phyloP scores from a whole-genome alignment of 2,797 vertebrate genomes.

The Naso thynnoides region DNA sequence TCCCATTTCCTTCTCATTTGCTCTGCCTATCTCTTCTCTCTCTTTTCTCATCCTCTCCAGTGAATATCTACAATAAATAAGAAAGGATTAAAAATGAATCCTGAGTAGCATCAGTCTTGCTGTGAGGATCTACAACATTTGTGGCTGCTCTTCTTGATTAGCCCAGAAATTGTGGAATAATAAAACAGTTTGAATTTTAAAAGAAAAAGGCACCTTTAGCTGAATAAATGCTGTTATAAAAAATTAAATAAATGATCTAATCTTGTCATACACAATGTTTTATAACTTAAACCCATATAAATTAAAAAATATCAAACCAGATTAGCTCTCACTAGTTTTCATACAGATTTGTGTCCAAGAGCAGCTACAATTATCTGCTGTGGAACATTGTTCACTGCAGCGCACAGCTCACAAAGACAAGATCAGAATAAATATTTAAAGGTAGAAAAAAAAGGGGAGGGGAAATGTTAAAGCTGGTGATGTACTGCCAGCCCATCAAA shows the following conservation, averaged over 20 bases:
- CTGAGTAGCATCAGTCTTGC: slow-evolving; percentile 72
- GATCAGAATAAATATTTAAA: neutral
- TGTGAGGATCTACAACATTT: slow-evolving; percentile 56
- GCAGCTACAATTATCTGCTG: neutral
- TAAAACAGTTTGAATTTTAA: slow-evolving; percentile 68
- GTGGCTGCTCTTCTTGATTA: slow-evolving; percentile 59
- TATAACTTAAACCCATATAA: neutral
- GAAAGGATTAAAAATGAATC: slow-evolving; percentile 75
- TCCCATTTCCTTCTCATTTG: slow-evolving; percentile 44
- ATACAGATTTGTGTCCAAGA: neutral
- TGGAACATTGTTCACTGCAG: neutral
- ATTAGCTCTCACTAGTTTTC: neutral
- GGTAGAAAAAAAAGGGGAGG: neutral
- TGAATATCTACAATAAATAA: slow-evolving; percentile 74
- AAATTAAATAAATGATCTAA: too few species aligned
- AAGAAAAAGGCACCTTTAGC: slow-evolving; percentile 56
- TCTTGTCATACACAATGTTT: too few species aligned
- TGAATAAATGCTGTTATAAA: neutral
- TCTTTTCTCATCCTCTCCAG: slow-evolving; percentile 55
- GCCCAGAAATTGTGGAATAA: slow-evolving; percentile 70
- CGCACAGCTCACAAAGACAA: neutral
- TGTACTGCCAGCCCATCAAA: too few species aligned
- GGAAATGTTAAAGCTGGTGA: too few species aligned
- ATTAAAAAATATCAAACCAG: neutral
- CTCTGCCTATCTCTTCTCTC: slow-evolving; percentile 42